Evolutionary conservation across 2,888 invertebrate genomes (phyloP), one percentile per base, ranked within the genome.

Genomic region (Drosophila multiciliata): DNA sequence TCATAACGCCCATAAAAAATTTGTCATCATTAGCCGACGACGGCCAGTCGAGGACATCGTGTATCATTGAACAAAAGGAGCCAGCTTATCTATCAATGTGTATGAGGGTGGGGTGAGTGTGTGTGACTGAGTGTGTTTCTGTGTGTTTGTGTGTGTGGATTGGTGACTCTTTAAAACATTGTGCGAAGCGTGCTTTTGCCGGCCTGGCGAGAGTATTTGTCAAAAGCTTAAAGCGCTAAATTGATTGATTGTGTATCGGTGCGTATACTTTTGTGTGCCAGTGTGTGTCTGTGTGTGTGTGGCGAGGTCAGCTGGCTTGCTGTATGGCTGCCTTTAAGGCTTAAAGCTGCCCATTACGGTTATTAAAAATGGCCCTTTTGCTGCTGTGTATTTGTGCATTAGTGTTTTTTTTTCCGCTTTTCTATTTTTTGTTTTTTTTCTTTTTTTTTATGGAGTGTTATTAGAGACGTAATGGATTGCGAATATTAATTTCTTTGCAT

Each of bases 1-100:
- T 87, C 87, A 87, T 87, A 89, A 87, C 84, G 87, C 84, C 87
- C 89, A 88, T 84, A 89, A 87, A 87, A 87, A 87, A 87, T 87
- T 87, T 87, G 87, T 87, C 87, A 87, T 87, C 87, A 87, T 87
- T 87, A 87, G 87, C 79, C 66, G 64, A 62, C 73, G 64, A 70
- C 62, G 57, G 66, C 48, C 54, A 61, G 64, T 57, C 55, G 65
- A 69, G 64, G 50, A 40, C 61, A 74, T 70, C 62, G 75, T 78
- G 66, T 78, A 60, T 78, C 78, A 75, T 78, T 78, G 63, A 71
- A 78, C 75, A 75, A 75, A 75, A 66, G 71, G 53, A 77, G 65
- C 72, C 11, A 49, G 76, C 75, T 74, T 84, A 89, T 84, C 89
- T 87, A 88, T 87, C 88, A 86, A 82, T 78, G 78, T 71, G 67